Evolutionary conservation across 2,888 invertebrate genomes (phyloP), one percentile per base, ranked within the genome.

Genomic region (Myopa testacea): DNA sequence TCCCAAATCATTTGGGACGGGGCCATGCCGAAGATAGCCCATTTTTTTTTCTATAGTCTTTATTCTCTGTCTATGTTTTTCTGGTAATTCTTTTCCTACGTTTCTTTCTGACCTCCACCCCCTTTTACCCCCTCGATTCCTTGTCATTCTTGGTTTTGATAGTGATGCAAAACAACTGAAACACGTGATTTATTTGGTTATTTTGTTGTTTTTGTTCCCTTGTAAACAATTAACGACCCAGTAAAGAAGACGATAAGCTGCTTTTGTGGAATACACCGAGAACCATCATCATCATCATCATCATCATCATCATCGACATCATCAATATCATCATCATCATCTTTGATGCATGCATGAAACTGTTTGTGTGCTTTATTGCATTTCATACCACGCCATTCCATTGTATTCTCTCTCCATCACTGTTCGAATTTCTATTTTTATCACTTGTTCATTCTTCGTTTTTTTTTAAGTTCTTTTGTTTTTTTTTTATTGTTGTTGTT

Each of bases 171-270:
- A 26, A 26, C 26, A 26, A 26, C 26, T 26, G 26, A 26, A 26
- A 26, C 26, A 2, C 26, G 26, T 26, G 26, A 26, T 67, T 67
- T 19, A 19, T 63, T 37, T 38, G 67, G 37, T 38, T n/a, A 26
- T 63, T n/a, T 63, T 16, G 63, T 67, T 38, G 65, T 26, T 37
- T 6, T 65, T 65, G 40, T 71, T 71, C 50, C 55, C 55, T 76
- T 78, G 78, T 79, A 78, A 80, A 80, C 80, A 78, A 80, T 80
- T 80, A 80, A 80, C 79, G 80, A 80, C 80, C 79, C 79, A 80
- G 74, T 79, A 74, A 70, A 71, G 76, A 68, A 52, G 70, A 71
- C 52, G 55, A 70, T 71, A 71, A 71, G 70, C 70, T 67, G 71
- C 79, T 79, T 79, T 79, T 76, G 76, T 71, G 76, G 78, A 76